A percentile compares a stretch with the other conserved stretches of the same genome.
Evolutionary conservation across 2,797 vertebrate species (phyloP).

Genomic region (Pseudopleuronectes americanus): DNA sequence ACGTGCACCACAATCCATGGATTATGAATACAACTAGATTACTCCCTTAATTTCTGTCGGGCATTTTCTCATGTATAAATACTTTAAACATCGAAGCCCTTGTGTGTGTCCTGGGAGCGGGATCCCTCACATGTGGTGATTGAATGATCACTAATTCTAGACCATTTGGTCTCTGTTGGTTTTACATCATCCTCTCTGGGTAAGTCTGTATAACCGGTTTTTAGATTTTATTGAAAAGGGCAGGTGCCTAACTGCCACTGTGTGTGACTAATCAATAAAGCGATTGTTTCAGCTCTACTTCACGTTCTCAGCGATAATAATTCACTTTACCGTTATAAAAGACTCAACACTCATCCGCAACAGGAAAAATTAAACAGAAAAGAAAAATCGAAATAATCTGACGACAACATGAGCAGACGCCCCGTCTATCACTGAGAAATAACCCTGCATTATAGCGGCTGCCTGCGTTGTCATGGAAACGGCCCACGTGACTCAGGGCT

Average conservation of each 20-base stretch:
- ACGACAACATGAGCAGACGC: conserved; percentile 12
- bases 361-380: neutral
- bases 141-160: too few relatives aligned
- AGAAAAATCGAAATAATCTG: neutral
- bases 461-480: conserved; percentile 71
- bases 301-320: neutral
- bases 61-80: too few relatives aligned
- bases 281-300: neutral
- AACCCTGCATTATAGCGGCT: conserved; percentile 66
- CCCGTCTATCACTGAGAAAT: conserved; percentile 31
- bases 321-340: neutral
- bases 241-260: too few relatives aligned
- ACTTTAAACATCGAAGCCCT: too few relatives aligned
- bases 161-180: too few relatives aligned
- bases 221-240: neutral
- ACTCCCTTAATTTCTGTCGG: too few relatives aligned
- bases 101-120: too few relatives aligned
- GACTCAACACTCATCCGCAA: neutral
- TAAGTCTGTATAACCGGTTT: neutral
- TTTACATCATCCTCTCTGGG: neutral
- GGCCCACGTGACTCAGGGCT: conserved; percentile 68
- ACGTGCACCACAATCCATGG: too few relatives aligned
- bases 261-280: neutral
- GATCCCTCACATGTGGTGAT: too few relatives aligned
- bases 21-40: too few relatives aligned